phyloP scores from a whole-genome alignment of 2,888 invertebrate species.

The Eubasilissa splendida region DNA sequence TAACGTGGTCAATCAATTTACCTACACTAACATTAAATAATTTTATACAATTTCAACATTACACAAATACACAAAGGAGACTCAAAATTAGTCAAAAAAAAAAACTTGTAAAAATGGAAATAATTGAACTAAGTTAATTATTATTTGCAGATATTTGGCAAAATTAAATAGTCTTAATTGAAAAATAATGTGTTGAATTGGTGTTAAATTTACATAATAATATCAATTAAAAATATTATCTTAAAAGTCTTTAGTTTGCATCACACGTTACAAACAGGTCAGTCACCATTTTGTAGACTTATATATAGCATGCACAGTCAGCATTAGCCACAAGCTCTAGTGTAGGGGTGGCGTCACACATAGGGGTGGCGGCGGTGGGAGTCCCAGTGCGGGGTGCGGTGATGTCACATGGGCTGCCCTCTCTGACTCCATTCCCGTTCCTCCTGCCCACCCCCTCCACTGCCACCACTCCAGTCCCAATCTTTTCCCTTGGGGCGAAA shows the following conservation, averaged over 20 bases:
- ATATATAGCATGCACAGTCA: not conserved
- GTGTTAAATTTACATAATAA: conserved; percentile 34
- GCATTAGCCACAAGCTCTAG: conserved; percentile 8
- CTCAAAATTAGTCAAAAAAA: conserved; percentile 27
- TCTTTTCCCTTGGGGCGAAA: conserved; percentile 83
- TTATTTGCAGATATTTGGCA: conserved; percentile 45
- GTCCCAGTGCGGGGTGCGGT: conserved; percentile 36
- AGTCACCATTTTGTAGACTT: conserved; percentile 23
- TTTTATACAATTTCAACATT: conserved; percentile 35
- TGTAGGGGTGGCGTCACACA: conserved; percentile 33
- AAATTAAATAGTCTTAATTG: conserved; percentile 28
- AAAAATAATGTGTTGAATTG: conserved; percentile 19
- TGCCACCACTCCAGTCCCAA: conserved; percentile 74
- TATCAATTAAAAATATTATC: conserved; percentile 32
- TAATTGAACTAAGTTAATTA: conserved; percentile 38
- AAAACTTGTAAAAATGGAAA: conserved; percentile 4
- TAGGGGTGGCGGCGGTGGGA: conserved; percentile 25
- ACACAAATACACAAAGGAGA: conserved; percentile 30
- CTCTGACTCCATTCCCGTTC: conserved; percentile 67
- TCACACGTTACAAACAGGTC: conserved; percentile 16
- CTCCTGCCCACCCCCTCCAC: conserved; percentile 10
- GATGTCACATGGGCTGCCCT: conserved; percentile 66
- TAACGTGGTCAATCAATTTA: conserved; percentile 28
- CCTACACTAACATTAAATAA: conserved; percentile 42
- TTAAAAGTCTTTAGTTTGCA: conserved; percentile 30